Conservation (phyloP, 1,140 invertebrate species). For the Helicoverpa zea region DNA sequence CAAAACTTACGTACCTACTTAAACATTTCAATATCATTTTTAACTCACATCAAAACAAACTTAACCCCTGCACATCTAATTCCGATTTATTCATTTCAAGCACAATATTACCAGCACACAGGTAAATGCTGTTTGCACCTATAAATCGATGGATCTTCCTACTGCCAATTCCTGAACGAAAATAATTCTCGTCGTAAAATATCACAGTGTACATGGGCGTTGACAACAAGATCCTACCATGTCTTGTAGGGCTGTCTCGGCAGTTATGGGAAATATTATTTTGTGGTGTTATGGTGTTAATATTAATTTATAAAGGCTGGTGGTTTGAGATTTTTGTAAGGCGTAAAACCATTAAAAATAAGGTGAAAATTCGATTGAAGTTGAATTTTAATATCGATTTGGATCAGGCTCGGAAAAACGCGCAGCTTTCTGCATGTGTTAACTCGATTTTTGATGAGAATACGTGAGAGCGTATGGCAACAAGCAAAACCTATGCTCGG, state of each 20-base stretch:
- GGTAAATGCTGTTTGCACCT: constrained; percentile 26
- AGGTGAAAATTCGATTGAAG: no score
- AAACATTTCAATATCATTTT: neutral
- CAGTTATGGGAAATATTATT: neutral
- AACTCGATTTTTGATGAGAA: no score
- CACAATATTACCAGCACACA: constrained; percentile 10
- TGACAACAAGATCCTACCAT: constrained; percentile 44
- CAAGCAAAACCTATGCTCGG: no score
- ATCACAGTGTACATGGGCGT: constrained; percentile 35
- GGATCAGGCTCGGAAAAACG: no score
- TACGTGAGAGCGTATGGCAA: no score
- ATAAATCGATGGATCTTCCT: constrained; percentile 43
- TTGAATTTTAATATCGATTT: no score
- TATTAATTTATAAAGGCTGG: no score
- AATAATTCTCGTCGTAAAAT: constrained; percentile 50
- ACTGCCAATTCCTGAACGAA: constrained; percentile 45
- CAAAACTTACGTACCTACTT: no score
- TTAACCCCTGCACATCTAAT: neutral
- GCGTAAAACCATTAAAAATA: no score
- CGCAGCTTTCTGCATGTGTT: no score
- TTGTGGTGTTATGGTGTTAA: no score
- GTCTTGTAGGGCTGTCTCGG: constrained; percentile 21
- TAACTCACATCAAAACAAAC: neutral
- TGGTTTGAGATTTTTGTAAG: no score
- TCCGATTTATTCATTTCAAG: neutral